Base-by-base conservation (phyloP, 2,113 vertebrate genomes). In the Leptosomus discolor region DNA sequence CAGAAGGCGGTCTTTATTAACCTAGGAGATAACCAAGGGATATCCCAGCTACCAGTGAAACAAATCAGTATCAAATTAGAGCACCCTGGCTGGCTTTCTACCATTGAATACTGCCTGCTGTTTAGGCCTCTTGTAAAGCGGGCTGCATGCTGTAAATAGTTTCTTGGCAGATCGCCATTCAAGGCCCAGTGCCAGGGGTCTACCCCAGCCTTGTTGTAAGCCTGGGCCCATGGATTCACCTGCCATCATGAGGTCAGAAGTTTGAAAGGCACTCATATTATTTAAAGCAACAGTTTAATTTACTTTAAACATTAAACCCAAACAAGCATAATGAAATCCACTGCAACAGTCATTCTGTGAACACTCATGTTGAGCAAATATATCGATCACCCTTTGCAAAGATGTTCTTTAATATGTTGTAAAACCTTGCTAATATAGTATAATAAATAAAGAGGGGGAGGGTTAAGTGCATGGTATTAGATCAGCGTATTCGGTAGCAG, bases 371-470 rank as follows among this genome's bases (percentile, higher is more conserved):
- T 92, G 67, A 92, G 46, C 64, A 92, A 92, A 94, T 75, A 26
- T 73, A 95, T 97, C 16, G 91, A 96, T 97, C 80, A 79, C 1
- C 18, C 18, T 76, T 94, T 82, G 36, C 37, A 76, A 93, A 90
- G 46, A 53, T 60, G 46, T 76, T 60, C 34, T 96, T 92, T 75
- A 90, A 68, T 73, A 80, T 48, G 76, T 68, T 93, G 75, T 86
- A 90, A 94, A 96, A 71, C 37, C 68, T 81, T 90, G 64, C 11
- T 94, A 94, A 95, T 93, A 88, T 6, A 27, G 11, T 53, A 71
- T 46, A 93, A 92, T 87, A 96, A 96, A 97, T 96, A 94, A 95
- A 95, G 84, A n/a, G 29, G 20, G 12, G 46, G 71, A 81, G 17
- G n/a, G 45, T 92, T 94, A 93, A 95, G 36, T 90, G 39, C 57